These are phyloP conservation scores for Oedothorax gibbosus DNA, from an alignment of 1,140 invertebrate species.

Conservation along the genomic window DNA sequence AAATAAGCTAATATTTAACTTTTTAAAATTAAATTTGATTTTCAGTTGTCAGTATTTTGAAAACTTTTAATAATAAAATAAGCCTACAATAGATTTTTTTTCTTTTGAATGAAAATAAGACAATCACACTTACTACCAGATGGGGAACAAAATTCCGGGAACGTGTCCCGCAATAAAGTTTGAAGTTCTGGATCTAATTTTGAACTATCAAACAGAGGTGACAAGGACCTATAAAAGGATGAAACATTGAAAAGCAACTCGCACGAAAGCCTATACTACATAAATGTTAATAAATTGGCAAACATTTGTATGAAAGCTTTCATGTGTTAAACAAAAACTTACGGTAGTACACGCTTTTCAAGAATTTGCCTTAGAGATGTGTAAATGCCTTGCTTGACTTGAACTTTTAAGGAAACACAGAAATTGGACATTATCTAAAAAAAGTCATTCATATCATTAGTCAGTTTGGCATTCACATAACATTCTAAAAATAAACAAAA, in stretches of 20 bases:
- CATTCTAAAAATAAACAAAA: not conserved
- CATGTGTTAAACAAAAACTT: constrained; percentile 58
- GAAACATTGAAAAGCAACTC: not conserved
- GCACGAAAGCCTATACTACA: not conserved
- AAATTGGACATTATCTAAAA: constrained; percentile 92
- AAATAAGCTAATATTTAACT: not conserved
- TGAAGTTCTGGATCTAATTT: constrained; percentile 91
- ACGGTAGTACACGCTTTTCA: constrained; percentile 90
- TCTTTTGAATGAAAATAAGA: no score
- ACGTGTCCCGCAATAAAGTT: constrained; percentile 86
- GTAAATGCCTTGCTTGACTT: constrained; percentile 90
- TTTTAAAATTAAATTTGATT: not conserved
- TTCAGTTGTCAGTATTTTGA: not conserved
- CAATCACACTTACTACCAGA: constrained; percentile 31
- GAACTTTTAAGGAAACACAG: constrained; percentile 83
- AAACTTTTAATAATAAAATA: no score
- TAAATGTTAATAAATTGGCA: not conserved
- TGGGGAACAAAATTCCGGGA: constrained; percentile 83
- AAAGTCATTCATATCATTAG: constrained; percentile 35
- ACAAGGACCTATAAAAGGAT: constrained; percentile 74
- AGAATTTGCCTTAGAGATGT: constrained; percentile 92
- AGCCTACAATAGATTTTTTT: no score
- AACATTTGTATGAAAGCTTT: not conserved
- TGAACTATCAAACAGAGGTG: constrained; percentile 91
- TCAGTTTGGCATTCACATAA: constrained; percentile 37